Conservation (phyloP, 2,113 vertebrate genomes). For the Lamprologus lemairii region DNA sequence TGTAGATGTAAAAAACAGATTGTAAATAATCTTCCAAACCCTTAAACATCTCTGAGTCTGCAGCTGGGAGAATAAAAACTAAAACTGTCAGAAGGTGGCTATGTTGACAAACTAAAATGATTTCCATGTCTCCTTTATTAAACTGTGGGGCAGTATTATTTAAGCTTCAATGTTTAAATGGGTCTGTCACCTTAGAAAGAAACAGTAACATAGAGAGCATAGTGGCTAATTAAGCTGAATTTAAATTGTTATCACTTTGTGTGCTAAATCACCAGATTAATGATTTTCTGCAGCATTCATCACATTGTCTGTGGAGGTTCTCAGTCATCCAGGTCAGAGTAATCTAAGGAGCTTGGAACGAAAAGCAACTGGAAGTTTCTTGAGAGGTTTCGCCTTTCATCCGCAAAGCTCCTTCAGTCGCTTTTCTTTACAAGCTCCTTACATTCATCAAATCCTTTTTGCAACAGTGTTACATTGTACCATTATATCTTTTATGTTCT, state of each 20-base stretch:
- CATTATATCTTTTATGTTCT: background rate
- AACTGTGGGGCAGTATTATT: background rate
- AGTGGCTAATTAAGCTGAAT: background rate
- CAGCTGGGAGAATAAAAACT: background rate
- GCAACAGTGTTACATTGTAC: background rate
- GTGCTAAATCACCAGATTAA: background rate
- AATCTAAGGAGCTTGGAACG: background rate
- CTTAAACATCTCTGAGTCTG: background rate
- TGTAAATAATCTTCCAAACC: background rate
- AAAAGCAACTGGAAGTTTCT: background rate
- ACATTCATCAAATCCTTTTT: background rate
- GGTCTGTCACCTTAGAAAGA: background rate
- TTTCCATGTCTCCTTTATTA: background rate
- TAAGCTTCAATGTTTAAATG: background rate
- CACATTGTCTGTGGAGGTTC: background rate
- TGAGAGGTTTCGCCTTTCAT: background rate
- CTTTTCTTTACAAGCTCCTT: background rate
- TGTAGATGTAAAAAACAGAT: background rate
- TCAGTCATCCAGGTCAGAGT: background rate
- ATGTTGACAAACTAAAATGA: background rate
- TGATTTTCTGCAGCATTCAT: background rate
- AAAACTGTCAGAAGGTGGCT: background rate
- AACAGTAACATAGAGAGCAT: background rate
- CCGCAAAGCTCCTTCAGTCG: background rate
- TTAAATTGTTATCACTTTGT: background rate